Evolutionary conservation across 2,888 invertebrate species (phyloP), one percentile per base, ranked within the genome.

Genomic region (Tromatobia lineatoria): DNA sequence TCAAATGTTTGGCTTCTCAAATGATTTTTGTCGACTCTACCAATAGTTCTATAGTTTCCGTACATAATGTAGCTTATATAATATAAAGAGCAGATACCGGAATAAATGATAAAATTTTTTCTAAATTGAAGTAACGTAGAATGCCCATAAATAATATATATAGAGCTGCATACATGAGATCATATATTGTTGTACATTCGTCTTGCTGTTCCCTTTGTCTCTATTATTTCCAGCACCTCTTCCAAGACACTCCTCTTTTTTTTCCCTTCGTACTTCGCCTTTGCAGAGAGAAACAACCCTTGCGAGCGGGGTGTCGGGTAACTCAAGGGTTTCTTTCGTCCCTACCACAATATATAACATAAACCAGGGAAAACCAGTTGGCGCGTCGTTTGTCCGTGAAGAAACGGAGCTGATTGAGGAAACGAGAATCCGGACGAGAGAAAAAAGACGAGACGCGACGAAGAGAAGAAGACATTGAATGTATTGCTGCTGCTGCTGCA

Each of bases 261-360:
- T 80, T 64, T 66, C 71, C 54, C 78, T 66, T 73, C 52, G 18
- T 45, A 64, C 18, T 34, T 54, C 67, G 54, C 18, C 15, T 80
- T 38, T 47, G 45, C 29, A 87, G 88, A 85, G 86, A 79, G 86
- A 85, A 79, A 80, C 82, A 86, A 89, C 82, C 82, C 79, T 76
- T 83, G 57, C 84, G 85, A 89, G 87, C 86, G 90, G 90, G 90
- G 91, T 90, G 91, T 90, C 91, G 90, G 87, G 86, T 90, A 86
- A 82, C 88, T 90, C 88, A 89, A 91, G 91, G 91, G 90, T 90
- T 90, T 90, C 90, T 78, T 77, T 57, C 38, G 38, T 67, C 66
- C 79, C 75, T 18, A 29, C 29, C 1, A 18, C 67, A 18, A 45
- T 42, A 64, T n/a, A 59, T 47, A 66, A 25, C 57, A 29, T 59